Conservation (phyloP, 1,140 invertebrate species). For the Hycleus cichorii region DNA sequence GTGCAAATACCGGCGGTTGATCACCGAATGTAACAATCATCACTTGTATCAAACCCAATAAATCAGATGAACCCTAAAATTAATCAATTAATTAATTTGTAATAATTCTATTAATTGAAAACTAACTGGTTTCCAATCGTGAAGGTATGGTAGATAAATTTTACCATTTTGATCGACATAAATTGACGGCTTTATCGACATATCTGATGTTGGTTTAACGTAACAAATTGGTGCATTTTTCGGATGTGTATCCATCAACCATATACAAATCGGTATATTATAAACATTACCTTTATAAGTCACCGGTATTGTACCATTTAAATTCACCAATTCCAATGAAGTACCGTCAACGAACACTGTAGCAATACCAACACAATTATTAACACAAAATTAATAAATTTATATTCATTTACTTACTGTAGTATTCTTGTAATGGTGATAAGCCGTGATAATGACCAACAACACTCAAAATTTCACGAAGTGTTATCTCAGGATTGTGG, state of each 20-base stretch:
- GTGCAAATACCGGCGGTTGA: conserved; percentile 86
- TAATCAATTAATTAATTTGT: background rate
- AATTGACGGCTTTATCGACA: conserved; percentile 91
- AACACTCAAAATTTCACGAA: conserved; percentile 63
- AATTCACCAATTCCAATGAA: conserved; percentile 70
- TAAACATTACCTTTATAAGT: conserved; percentile 83
- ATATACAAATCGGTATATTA: conserved; percentile 95
- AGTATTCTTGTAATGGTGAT: conserved; percentile 53
- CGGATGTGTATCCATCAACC: conserved; percentile 95
- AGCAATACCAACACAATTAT: conserved; percentile 35
- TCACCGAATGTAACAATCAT: conserved; percentile 93
- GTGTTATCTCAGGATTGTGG: conserved; percentile 66
- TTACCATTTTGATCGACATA: conserved; percentile 94
- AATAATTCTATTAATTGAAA: background rate
- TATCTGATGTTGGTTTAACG: conserved; percentile 90
- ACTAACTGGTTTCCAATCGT: conserved; percentile 81
- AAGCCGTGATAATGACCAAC: conserved; percentile 68
- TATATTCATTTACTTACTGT: conserved; percentile 48
- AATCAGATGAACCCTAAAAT: conserved; percentile 68
- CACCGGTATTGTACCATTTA: conserved; percentile 90
- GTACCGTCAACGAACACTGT: conserved; percentile 88
- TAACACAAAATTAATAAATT: conserved; percentile 29
- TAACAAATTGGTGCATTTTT: conserved; percentile 96
- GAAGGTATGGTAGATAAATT: conserved; percentile 93
- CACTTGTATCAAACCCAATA: conserved; percentile 80